These are phyloP conservation scores for Puffinus mauretanicus DNA, from an alignment of 2,113 vertebrate species.

Conservation along the genomic window DNA sequence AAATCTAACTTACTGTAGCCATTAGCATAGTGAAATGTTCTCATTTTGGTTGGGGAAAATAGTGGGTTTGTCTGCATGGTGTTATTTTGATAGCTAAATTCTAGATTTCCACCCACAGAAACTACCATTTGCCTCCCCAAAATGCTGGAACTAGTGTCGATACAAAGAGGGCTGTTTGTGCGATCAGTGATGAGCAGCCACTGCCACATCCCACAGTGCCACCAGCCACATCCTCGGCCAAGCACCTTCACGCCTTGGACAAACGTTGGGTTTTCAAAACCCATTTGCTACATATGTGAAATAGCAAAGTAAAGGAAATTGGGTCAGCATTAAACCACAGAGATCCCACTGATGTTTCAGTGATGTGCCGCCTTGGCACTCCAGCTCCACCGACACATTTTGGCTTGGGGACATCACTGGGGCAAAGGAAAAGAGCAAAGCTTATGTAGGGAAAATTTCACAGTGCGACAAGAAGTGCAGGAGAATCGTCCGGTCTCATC, in stretches of 20 bases:
- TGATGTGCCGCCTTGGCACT: not conserved
- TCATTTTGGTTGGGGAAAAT: not conserved
- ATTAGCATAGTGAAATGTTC: not conserved
- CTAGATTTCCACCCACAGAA: not conserved
- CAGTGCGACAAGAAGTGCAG: not conserved
- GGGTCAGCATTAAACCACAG: not conserved
- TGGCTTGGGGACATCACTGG: rapidly evolving
- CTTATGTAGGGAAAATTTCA: rapidly evolving
- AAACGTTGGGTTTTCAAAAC: not conserved
- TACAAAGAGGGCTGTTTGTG: not conserved
- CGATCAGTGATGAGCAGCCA: not conserved
- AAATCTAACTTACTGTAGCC: not conserved
- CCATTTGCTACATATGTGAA: not conserved
- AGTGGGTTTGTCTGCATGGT: not conserved
- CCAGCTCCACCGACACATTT: not conserved
- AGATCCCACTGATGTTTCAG: not conserved
- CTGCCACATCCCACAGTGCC: not conserved
- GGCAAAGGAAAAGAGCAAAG: not conserved
- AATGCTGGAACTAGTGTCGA: not conserved
- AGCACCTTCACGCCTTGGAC: not conserved
- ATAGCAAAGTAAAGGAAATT: not conserved
- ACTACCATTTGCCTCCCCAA: not conserved
- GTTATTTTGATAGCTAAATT: not conserved
- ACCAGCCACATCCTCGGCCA: not conserved
- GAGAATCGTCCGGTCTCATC: not conserved